Conservation (phyloP, 1,140 invertebrate species). For the Glossosoma conforme region DNA sequence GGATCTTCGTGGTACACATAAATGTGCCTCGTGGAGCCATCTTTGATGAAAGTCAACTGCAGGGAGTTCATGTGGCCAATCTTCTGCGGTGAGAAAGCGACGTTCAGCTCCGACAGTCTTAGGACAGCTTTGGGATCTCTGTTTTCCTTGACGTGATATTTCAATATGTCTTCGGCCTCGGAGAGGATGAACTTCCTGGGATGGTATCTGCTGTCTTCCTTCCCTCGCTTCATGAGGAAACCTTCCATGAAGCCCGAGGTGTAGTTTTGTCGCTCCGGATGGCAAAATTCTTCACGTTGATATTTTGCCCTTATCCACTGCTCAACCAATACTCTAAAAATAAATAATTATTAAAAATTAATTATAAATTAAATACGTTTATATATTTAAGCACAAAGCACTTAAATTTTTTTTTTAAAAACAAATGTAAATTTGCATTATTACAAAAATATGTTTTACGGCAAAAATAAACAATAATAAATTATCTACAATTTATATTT, state of each 20-base stretch:
- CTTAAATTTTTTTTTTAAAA: too few species aligned
- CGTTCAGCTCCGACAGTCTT: conserved; percentile 76
- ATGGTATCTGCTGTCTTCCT: conserved; percentile 79
- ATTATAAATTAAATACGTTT: not conserved
- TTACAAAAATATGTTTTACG: too few species aligned
- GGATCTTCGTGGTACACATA: conserved; percentile 83
- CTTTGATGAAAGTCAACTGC: conserved; percentile 78
- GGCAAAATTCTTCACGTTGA: conserved; percentile 80
- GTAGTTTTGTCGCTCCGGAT: conserved; percentile 71
- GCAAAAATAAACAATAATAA: too few species aligned
- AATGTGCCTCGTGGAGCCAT: conserved; percentile 78
- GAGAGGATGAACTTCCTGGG: conserved; percentile 77
- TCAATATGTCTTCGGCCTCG: conserved; percentile 73
- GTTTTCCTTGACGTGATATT: conserved; percentile 82
- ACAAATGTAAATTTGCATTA: too few species aligned
- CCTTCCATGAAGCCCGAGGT: conserved; percentile 76
- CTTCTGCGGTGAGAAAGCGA: conserved; percentile 80
- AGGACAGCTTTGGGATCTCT: conserved; percentile 80
- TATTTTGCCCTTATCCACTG: conserved; percentile 92
- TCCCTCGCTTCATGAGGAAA: conserved; percentile 82
- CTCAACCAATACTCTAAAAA: conserved; percentile 72
- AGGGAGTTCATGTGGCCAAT: conserved; percentile 74
- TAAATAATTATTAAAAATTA: not conserved
- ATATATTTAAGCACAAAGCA: too few species aligned
- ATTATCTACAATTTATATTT: too few species aligned